A percentile compares a stretch with the other conserved stretches of the same genome.
These are phyloP conservation scores for Plebejus argus DNA, from an alignment of 2,888 invertebrate species.

Conservation along the genomic window DNA sequence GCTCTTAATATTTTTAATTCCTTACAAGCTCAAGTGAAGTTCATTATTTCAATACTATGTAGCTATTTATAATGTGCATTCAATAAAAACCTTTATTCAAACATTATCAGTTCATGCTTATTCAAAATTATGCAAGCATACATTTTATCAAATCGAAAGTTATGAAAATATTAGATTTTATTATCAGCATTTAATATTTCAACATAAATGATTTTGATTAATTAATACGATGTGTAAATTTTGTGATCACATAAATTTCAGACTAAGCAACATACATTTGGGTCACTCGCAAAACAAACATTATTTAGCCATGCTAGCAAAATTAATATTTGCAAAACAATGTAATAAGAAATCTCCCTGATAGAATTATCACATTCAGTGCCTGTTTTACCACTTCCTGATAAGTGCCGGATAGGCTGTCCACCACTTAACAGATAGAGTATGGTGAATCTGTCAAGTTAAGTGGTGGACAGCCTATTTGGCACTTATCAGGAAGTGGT, in stretches of 20 bases:
- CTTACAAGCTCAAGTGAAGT: too few relatives aligned
- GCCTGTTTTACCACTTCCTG: too few relatives aligned
- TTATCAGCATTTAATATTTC: slow-evolving; percentile 3
- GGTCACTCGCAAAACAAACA: background rate
- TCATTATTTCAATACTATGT: background rate
- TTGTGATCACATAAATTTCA: background rate
- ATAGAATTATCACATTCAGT: too few relatives aligned
- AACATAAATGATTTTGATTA: background rate
- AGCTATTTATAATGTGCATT: slow-evolving; percentile 7
- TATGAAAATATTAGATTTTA: background rate
- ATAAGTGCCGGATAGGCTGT: too few relatives aligned
- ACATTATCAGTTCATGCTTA: slow-evolving; percentile 26
- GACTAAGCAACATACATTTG: background rate
- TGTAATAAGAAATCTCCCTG: background rate
- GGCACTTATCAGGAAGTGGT: too few relatives aligned
- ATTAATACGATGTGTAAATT: background rate
- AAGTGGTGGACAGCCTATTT: too few relatives aligned
- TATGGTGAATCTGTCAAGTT: too few relatives aligned
- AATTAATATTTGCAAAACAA: background rate
- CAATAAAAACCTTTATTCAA: slow-evolving; percentile 5
- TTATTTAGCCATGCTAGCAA: background rate
- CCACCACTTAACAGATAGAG: too few relatives aligned
- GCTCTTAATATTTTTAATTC: background rate
- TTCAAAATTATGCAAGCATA: slow-evolving; percentile 5
- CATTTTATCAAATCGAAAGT: background rate